Evolutionary conservation across 2,888 invertebrate genomes (phyloP), one percentile per base, ranked within the genome.

Genomic region (Drosophila falleni): DNA sequence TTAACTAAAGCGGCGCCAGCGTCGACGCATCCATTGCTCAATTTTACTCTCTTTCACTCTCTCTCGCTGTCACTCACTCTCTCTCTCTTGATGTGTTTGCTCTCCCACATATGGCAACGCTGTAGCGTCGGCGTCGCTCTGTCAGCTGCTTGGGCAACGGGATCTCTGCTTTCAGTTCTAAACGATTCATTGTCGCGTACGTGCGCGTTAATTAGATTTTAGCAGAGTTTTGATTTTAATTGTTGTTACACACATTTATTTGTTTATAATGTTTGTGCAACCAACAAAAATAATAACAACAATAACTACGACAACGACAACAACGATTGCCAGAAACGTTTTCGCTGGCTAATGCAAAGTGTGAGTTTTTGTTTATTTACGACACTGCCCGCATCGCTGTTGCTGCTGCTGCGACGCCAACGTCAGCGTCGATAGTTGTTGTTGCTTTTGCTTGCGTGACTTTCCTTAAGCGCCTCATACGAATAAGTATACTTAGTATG

Each of bases 181-280:
- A 75, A 78, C 85, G 85, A 81, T 62, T 64, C 74, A 60, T 71
- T 63, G 87, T 47, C 75, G 85, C 74, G 87, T 69, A 63, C 81
- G 82, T 81, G 81, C 81, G 74, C 64, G 79, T 60, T 75, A 54
- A 29, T 62, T 9, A 31, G 9, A 29, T 59, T 9, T 2, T 31
- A 49, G 71, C 64, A 65, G 63, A 63, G 72, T 66, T 78, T 80
- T 70, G 33, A 49, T 71, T 79, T 61, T 50, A 41, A 41, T 73
- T 58, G 44, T 64, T 63, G 44, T 55, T 71, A 61, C 61, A n/a
- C 13, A n/a, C 37, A n/a, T 60, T 50, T 23, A 75, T 86, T 83
- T 77, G 69, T 71, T 81, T 83, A 83, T 83, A 73, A 84, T 84
- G 83, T 81, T 79, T 74, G 81, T 79, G 74, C 81, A 77, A 77